phyloP scores from a whole-genome alignment of 2,888 invertebrate species.

The Crepidodera aurea region DNA sequence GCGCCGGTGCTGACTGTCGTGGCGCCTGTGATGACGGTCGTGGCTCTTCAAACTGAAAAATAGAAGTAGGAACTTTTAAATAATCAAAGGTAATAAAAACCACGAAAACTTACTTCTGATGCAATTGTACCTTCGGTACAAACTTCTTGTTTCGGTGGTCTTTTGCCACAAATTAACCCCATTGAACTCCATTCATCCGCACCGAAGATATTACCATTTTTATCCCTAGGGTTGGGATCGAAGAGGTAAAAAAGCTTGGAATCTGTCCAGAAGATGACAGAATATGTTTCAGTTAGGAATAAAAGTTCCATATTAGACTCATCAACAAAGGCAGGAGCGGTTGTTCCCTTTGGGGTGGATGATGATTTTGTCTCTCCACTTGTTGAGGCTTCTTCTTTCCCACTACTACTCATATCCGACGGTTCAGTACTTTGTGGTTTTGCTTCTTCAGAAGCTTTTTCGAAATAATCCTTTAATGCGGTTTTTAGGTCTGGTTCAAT shows the following conservation, averaged over 20 bases:
- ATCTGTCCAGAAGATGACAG: constrained; percentile 56
- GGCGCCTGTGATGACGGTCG: no score
- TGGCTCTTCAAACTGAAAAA: no score
- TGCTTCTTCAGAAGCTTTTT: neutral
- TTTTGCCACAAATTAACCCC: constrained; percentile 52
- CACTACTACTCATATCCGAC: neutral
- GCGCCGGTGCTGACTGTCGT: constrained; percentile 24
- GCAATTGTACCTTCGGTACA: no score
- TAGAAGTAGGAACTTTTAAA: no score
- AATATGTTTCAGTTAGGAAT: constrained; percentile 50
- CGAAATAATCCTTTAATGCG: constrained; percentile 39
- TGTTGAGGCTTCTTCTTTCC: neutral
- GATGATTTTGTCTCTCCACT: constrained; percentile 26
- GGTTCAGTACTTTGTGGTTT: no score
- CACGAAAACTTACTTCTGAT: no score
- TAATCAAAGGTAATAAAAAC: no score
- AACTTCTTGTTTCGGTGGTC: no score
- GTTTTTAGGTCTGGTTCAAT: constrained; percentile 42
- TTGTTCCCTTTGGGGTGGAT: neutral
- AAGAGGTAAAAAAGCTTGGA: constrained; percentile 53
- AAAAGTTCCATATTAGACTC: constrained; percentile 44
- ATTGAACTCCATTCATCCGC: no score
- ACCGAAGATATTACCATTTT: constrained; percentile 54
- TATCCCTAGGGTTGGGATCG: constrained; percentile 57
- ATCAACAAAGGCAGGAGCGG: constrained; percentile 15